Evolutionary conservation across 2,113 vertebrate genomes (phyloP).

Genomic region (Murina feae): DNA sequence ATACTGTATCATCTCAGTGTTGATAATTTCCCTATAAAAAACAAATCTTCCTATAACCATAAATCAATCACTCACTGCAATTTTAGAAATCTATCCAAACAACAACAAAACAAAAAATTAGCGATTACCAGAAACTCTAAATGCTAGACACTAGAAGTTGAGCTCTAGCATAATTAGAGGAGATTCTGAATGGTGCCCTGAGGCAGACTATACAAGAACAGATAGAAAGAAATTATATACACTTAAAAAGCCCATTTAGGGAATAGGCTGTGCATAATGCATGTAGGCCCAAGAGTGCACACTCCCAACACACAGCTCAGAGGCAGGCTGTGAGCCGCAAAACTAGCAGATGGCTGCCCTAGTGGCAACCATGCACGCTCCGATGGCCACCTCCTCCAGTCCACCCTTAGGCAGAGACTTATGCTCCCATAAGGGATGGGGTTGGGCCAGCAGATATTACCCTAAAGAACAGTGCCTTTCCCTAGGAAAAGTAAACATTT

Average conservation of each 20-base stretch:
- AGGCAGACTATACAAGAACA: slow-evolving; percentile 31
- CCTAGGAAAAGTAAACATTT: slow-evolving; percentile 65
- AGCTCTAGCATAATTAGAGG: slow-evolving; percentile 60
- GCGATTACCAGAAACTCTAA: slow-evolving; percentile 77
- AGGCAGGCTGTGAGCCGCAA: slow-evolving; percentile 32
- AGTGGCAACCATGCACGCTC: slow-evolving; percentile 42
- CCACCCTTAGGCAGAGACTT: slow-evolving; percentile 41
- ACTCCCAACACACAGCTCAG: not conserved
- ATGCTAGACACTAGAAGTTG: slow-evolving; percentile 44
- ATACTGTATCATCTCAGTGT: slow-evolving; percentile 58
- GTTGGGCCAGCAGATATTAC: slow-evolving; percentile 38
- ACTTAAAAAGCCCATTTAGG: slow-evolving; percentile 65
- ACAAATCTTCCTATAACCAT: slow-evolving; percentile 79
- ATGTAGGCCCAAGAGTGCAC: not conserved
- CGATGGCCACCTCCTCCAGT: slow-evolving; percentile 9
- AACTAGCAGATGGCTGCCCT: slow-evolving; percentile 57
- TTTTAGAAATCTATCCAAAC: slow-evolving; percentile 70
- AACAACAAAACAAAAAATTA: slow-evolving; percentile 41
- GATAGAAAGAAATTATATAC: not conserved
- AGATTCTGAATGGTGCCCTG: slow-evolving; percentile 50
- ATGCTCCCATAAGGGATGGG: not conserved
- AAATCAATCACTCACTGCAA: slow-evolving; percentile 78
- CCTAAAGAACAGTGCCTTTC: slow-evolving; percentile 54
- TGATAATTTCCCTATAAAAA: slow-evolving; percentile 71
- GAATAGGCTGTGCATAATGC: slow-evolving; percentile 43